Evolutionary conservation across 2,113 vertebrate species (phyloP).

Genomic region (Hydropotes inermis): DNA sequence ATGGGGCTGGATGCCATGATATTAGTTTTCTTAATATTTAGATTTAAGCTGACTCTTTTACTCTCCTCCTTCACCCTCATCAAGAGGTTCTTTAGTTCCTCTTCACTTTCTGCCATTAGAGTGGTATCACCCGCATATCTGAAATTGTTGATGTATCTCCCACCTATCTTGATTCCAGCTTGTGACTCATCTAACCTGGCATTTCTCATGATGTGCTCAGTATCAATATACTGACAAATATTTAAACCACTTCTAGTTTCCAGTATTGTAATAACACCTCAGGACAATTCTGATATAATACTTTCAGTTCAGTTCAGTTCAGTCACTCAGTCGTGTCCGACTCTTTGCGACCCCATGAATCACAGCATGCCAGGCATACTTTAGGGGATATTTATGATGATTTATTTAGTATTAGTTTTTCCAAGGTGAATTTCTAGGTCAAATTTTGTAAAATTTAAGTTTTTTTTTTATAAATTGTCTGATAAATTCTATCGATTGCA

Average conservation of each 20-base stretch:
- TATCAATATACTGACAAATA: neutral
- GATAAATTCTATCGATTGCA: neutral
- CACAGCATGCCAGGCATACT: neutral
- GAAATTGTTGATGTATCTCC: neutral
- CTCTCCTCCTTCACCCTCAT: neutral
- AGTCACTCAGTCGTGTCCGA: no score
- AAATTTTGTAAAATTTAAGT: slow-evolving; percentile 1
- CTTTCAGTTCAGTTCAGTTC: neutral
- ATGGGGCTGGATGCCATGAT: neutral
- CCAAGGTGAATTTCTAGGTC: neutral
- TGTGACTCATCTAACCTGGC: neutral
- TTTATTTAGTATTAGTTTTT: neutral
- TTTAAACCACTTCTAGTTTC: neutral
- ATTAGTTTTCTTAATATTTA: neutral
- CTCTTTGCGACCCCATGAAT: no score
- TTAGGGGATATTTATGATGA: neutral
- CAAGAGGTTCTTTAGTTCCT: neutral
- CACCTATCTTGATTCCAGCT: neutral
- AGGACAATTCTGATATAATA: neutral
- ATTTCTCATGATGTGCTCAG: neutral
- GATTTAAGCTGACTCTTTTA: neutral
- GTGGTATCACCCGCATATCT: neutral
- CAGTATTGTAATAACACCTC: neutral
- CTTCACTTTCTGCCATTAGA: neutral
- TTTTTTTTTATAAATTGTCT: neutral